Conservation (phyloP, 2,888 invertebrate genomes). For the Pandemis heparana region DNA sequence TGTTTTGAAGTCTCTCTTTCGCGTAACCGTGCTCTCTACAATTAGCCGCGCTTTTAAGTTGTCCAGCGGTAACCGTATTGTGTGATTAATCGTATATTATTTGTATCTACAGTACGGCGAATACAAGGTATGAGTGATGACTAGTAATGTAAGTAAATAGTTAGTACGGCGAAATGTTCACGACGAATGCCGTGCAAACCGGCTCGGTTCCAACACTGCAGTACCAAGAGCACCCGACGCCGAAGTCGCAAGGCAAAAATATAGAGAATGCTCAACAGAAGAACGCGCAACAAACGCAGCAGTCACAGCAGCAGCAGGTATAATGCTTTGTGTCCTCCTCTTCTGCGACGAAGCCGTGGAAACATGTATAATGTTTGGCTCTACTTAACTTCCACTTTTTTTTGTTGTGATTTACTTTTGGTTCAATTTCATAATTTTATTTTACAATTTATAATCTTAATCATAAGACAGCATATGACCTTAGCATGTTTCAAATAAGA, state of each 20-base stretch:
- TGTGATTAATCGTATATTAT: slow-evolving; percentile 40
- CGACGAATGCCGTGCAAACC: slow-evolving; percentile 86
- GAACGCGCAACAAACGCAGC: slow-evolving; percentile 81
- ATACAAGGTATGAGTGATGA: slow-evolving; percentile 42
- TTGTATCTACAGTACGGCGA: slow-evolving; percentile 39
- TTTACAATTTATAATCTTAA: background rate
- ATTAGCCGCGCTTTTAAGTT: slow-evolving; percentile 78
- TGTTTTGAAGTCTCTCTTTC: slow-evolving; percentile 79
- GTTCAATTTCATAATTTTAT: background rate
- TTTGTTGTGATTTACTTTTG: slow-evolving; percentile 3
- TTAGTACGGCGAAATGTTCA: slow-evolving; percentile 79
- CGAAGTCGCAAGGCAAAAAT: slow-evolving; percentile 86
- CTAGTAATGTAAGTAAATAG: slow-evolving; percentile 48
- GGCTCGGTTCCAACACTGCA: slow-evolving; percentile 87
- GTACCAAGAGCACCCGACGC: slow-evolving; percentile 88
- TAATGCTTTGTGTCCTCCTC: slow-evolving; percentile 39
- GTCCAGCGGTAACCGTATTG: slow-evolving; percentile 35
- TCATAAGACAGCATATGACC: background rate
- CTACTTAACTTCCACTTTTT: slow-evolving; percentile 18
- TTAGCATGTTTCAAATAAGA: background rate
- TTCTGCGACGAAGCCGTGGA: slow-evolving; percentile 29
- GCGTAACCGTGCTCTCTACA: slow-evolving; percentile 51
- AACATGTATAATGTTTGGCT: slow-evolving; percentile 38
- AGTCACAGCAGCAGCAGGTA: slow-evolving; percentile 62
- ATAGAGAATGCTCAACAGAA: slow-evolving; percentile 87